Evolutionary conservation across 2,888 invertebrate species (phyloP), one percentile per base, ranked within the genome.

Genomic region (Apodemia hepburni): DNA sequence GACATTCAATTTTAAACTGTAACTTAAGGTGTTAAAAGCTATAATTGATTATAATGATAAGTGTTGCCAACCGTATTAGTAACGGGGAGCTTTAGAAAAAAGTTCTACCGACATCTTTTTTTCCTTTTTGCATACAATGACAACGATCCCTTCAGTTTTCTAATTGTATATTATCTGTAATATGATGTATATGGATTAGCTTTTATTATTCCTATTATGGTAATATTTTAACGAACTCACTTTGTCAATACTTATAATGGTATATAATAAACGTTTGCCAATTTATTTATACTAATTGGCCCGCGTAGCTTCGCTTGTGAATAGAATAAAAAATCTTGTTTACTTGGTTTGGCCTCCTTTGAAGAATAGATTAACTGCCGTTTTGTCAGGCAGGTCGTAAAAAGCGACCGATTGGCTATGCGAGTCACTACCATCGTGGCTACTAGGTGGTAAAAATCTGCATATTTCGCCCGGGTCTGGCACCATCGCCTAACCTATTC

Each of bases 11-110:
- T 22, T 62, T 17, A 57, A 45, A 18, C 58, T 45, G 45, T 47
- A 29, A 29, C 1, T 11, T 12, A 18, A 33, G 33, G 58, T 47
- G 5, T 18, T 58, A 62, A 33, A 58, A 49, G 42, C 12, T 58
- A 58, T 18, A 18, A 33, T 12, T 11, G 45, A n/a, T 47, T 57
- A n/a, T 7, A 29, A n/a, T 57, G 22, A 47, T 11, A 33, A 62
- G 62, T 58, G 49, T 38, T 59, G 27, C 62, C 58, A 62, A 35
- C 45, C 61, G 58, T 62, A 49, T 62, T 42, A 45, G 61, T 61
- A 58, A 61, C 58, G 47, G 61, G 61, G 62, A 62, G 47, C 57
- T 35, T 58, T 22, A n/a, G 58, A 59, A 62, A 62, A 57, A 58
- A 61, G 45, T 58, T 42, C 47, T 47, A 47, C 47, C n/a, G 15